Conservation (phyloP, 2,888 invertebrate species). For the Bombylius discolor region DNA sequence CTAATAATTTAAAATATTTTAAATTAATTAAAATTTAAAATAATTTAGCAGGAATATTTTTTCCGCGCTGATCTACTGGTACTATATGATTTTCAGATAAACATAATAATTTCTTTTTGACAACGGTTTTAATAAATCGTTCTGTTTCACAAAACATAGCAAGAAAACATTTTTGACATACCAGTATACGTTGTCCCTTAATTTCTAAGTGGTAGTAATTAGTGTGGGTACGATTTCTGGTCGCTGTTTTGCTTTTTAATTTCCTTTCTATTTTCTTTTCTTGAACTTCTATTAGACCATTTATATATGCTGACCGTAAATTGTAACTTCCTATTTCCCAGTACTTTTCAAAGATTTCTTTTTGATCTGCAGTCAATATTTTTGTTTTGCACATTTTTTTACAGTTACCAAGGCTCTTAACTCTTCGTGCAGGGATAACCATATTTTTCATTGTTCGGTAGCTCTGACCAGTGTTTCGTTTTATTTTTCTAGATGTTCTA, state of each 20-base stretch:
- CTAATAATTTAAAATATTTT: background rate
- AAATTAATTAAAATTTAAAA: no score
- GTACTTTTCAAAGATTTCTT: background rate
- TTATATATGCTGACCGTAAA: background rate
- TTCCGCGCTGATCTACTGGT: background rate
- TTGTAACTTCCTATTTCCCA: background rate
- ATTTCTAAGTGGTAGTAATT: constrained; percentile 3
- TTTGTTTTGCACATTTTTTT: background rate
- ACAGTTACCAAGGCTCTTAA: background rate
- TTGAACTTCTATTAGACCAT: background rate
- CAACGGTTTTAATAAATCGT: constrained; percentile 8
- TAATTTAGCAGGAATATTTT: background rate
- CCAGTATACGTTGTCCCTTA: constrained; percentile 4
- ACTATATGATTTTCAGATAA: background rate
- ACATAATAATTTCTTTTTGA: background rate
- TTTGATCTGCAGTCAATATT: background rate
- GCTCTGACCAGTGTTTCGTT: background rate
- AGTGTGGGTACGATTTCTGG: constrained; percentile 4
- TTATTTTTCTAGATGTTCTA: background rate
- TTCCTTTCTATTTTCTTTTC: background rate
- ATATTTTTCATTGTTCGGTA: background rate
- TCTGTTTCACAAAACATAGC: constrained; percentile 9
- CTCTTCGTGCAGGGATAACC: background rate
- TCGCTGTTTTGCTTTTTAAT: background rate
- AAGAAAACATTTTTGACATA: constrained; percentile 10